These are phyloP conservation scores for Calephelis perditalis DNA, from an alignment of 2,888 invertebrate genomes.

Conservation along the genomic window DNA sequence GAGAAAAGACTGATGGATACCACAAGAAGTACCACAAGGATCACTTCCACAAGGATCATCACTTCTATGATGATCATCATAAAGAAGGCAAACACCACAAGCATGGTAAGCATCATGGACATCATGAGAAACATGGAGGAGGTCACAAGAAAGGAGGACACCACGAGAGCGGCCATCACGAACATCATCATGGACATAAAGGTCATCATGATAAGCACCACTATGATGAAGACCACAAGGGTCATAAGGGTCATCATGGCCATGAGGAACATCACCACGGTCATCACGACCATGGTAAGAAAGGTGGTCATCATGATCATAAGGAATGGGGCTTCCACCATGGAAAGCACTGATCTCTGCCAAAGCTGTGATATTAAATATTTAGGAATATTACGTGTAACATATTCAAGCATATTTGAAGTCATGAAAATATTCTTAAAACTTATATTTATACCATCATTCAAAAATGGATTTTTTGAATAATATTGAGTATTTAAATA, in stretches of 20 bases:
- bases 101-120: conserved; percentile 66
- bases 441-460: neutral
- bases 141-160: conserved; percentile 71
- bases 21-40: conserved; percentile 73
- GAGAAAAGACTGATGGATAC: conserved; percentile 64
- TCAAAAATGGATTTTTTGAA: neutral
- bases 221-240: conserved; percentile 62
- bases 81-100: conserved; percentile 71
- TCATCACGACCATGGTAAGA: conserved; percentile 71
- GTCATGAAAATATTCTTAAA: neutral
- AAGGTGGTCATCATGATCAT: conserved; percentile 65
- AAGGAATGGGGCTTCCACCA: conserved; percentile 71
- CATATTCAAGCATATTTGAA: conserved; percentile 18
- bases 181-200: conserved; percentile 67
- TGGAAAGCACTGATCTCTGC: conserved; percentile 57
- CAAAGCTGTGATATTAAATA: conserved; percentile 58
- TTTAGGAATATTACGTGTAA: conserved; percentile 17
- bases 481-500: neutral
- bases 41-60: conserved; percentile 68
- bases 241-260: conserved; percentile 71
- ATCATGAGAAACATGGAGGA: conserved; percentile 62
- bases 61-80: conserved; percentile 70
- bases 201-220: conserved; percentile 70
- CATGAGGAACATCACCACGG: conserved; percentile 70
- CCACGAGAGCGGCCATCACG: conserved; percentile 62